Evolutionary conservation across 2,888 invertebrate genomes (phyloP).

Genomic region (Bombylius discolor): DNA sequence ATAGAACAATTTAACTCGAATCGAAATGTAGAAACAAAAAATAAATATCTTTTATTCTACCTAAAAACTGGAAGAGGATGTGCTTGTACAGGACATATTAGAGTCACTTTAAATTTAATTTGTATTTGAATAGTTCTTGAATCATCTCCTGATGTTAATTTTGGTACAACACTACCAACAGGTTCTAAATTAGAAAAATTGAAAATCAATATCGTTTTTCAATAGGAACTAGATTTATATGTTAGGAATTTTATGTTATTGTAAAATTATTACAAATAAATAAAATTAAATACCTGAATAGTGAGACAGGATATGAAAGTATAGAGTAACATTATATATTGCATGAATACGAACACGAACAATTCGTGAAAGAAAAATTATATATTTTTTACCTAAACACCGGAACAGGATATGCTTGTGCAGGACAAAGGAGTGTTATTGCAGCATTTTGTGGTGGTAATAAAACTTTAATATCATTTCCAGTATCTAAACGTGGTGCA

Average conservation of each 20-base stretch:
- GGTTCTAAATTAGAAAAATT: constrained; percentile 38
- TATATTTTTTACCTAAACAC: constrained; percentile 49
- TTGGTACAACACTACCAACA: constrained; percentile 51
- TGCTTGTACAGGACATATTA: constrained; percentile 62
- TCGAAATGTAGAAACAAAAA: constrained; percentile 16
- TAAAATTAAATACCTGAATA: constrained; percentile 37
- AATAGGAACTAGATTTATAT: not conserved
- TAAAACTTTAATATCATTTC: constrained; percentile 34
- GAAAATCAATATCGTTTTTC: too few relatives aligned
- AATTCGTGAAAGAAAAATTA: constrained; percentile 11
- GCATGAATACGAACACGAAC: constrained; percentile 22
- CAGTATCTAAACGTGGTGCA: constrained; percentile 43
- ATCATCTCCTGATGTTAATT: constrained; percentile 38
- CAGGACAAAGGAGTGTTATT: constrained; percentile 53
- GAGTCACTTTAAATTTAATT: constrained; percentile 34
- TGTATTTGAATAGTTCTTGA: not conserved
- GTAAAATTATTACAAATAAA: not conserved
- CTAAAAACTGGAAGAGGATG: constrained; percentile 61
- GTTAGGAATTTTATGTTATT: not conserved
- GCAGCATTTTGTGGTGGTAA: constrained; percentile 25
- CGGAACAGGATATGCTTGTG: constrained; percentile 59
- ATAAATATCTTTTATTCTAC: constrained; percentile 35
- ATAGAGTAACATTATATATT: constrained; percentile 39
- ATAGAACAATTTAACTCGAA: not conserved
- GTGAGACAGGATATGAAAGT: constrained; percentile 40